A percentile compares a stretch with the other conserved stretches of the same genome.
Evolutionary conservation across 1,140 invertebrate species (phyloP).

Genomic region (Elysia chlorotica): DNA sequence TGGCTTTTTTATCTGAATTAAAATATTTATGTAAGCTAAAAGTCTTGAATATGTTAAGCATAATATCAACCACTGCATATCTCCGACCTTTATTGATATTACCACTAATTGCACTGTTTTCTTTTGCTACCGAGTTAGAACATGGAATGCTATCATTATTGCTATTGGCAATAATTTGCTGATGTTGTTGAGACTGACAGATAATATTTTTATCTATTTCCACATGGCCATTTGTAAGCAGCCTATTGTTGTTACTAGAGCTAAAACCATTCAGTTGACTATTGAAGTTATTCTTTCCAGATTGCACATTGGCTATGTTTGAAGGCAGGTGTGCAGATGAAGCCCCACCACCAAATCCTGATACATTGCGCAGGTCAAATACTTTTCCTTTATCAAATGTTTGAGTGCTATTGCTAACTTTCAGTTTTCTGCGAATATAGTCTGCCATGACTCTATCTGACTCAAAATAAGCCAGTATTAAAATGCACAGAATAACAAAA

Average conservation of each 20-base stretch:
- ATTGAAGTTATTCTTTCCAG: too few species aligned
- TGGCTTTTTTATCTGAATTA: not conserved
- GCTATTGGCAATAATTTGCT: too few species aligned
- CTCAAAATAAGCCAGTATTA: constrained; percentile 75
- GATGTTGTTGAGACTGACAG: too few species aligned
- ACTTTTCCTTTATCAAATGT: constrained; percentile 55
- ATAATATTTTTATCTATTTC: constrained; percentile 23
- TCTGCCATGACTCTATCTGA: constrained; percentile 70
- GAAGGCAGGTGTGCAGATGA: not conserved
- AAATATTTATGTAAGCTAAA: constrained; percentile 23
- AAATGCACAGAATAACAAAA: constrained; percentile 72
- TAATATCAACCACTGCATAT: too few species aligned
- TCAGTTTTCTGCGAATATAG: constrained; percentile 47
- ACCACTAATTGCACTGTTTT: too few species aligned
- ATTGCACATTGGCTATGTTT: not conserved
- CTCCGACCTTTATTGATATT: too few species aligned
- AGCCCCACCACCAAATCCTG: constrained; percentile 25
- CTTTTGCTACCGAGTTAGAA: too few species aligned
- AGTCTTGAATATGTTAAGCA: too few species aligned
- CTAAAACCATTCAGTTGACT: too few species aligned
- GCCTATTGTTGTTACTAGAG: not conserved
- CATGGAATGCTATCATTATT: too few species aligned
- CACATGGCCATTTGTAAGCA: constrained; percentile 39
- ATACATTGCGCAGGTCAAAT: constrained; percentile 58
- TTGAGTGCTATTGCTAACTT: constrained; percentile 40